A percentile compares a stretch with the other conserved stretches of the same genome.
These are phyloP conservation scores for Mycetomoellerius zeteki DNA, from an alignment of 1,140 invertebrate genomes.

Conservation along the genomic window DNA sequence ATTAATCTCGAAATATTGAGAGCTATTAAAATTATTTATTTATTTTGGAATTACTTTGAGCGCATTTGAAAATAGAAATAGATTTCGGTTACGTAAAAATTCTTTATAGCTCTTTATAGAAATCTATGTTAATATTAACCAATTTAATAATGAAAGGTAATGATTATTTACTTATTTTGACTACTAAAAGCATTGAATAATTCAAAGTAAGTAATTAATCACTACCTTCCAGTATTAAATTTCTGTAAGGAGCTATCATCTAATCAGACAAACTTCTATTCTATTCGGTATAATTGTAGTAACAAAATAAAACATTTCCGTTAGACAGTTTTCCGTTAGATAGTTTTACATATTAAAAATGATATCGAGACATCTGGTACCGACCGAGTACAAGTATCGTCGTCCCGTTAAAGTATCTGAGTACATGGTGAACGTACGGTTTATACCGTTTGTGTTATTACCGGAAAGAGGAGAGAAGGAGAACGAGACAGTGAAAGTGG, in stretches of 20 bases:
- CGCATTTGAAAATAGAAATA: background rate
- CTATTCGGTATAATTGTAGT: background rate
- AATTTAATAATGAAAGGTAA: too few species aligned
- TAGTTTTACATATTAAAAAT: background rate
- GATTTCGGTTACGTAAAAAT: background rate
- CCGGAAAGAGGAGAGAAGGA: conserved; percentile 32
- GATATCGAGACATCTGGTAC: background rate
- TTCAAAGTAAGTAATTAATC: too few species aligned
- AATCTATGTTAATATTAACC: too few species aligned
- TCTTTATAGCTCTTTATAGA: background rate
- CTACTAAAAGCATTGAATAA: too few species aligned
- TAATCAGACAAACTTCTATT: background rate
- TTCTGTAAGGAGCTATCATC: too few species aligned
- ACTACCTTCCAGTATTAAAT: too few species aligned
- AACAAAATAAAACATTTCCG: background rate
- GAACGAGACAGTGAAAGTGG: conserved; percentile 83
- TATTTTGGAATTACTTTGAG: background rate
- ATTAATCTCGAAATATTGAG: background rate
- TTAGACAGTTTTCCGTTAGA: background rate
- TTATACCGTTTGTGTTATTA: conserved; percentile 36
- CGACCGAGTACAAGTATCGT: background rate
- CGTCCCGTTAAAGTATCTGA: background rate
- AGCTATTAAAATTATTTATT: background rate
- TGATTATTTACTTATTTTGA: too few species aligned
- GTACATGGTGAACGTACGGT: conserved; percentile 23